Percentiles rank a stretch among this genome's conserved stretches.
phyloP scores from a whole-genome alignment of 1,140 invertebrate species.

The Archivesica marissinica region DNA sequence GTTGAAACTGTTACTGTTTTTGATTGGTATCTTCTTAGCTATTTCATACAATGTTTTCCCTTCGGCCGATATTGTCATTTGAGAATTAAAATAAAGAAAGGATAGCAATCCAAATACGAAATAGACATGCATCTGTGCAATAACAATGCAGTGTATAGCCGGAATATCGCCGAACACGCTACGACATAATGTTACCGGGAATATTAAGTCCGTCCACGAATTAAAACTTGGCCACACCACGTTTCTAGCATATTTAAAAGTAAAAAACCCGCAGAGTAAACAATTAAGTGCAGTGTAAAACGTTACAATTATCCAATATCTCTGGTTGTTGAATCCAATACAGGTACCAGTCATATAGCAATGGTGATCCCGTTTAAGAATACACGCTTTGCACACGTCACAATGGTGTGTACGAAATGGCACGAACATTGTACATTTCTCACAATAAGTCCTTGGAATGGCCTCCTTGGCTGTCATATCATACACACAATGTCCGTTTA shows the following conservation, averaged over 20 bases:
- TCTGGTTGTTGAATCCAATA: constrained; percentile 93
- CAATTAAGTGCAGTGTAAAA: constrained; percentile 85
- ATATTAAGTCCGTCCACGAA: constrained; percentile 63
- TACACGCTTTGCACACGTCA: constrained; percentile 71
- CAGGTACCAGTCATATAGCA: constrained; percentile 95
- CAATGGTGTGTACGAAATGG: constrained; percentile 78
- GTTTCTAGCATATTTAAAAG: constrained; percentile 54
- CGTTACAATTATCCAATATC: constrained; percentile 94
- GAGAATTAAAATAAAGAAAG: constrained; percentile 67
- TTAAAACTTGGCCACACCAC: constrained; percentile 30
- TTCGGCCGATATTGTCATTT: constrained; percentile 60
- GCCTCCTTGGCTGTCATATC: constrained; percentile 47
- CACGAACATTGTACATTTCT: constrained; percentile 62
- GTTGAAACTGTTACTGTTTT: constrained; percentile 48
- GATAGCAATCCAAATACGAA: constrained; percentile 61
- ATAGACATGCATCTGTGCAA: constrained; percentile 63
- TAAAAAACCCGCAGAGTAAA: constrained; percentile 58
- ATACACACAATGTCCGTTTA: constrained; percentile 63
- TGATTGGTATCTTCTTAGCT: constrained; percentile 60
- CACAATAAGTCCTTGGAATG: constrained; percentile 87
- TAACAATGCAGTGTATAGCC: constrained; percentile 24
- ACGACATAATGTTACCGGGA: constrained; percentile 61
- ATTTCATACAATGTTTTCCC: constrained; percentile 73
- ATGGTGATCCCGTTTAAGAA: constrained; percentile 92
- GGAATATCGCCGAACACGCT: constrained; percentile 34